Evolutionary conservation across 2,113 vertebrate genomes (phyloP).

Genomic region (Dasyornis broadbenti): DNA sequence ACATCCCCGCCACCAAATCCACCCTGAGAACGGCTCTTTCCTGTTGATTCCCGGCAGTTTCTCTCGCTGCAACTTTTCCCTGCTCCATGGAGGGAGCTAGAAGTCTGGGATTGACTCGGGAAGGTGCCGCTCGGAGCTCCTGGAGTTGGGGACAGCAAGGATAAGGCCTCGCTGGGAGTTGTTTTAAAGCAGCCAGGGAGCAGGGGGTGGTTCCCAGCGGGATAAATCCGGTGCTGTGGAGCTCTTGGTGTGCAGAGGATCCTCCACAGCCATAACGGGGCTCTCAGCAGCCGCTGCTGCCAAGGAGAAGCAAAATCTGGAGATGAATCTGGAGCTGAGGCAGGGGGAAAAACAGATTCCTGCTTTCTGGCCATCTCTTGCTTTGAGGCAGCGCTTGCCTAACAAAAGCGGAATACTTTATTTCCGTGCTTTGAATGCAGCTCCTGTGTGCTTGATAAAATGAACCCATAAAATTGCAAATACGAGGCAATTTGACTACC

Average conservation of each 20-base stretch:
- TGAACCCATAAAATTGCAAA: slow-evolving; percentile 60
- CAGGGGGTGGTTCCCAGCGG: neutral
- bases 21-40: accelerated
- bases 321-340: neutral
- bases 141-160: neutral
- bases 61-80: neutral
- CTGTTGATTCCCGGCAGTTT: accelerated
- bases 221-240: neutral
- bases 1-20: accelerated
- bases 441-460: slow-evolving; percentile 50
- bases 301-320: neutral
- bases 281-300: neutral
- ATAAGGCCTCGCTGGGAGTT: neutral
- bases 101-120: accelerated
- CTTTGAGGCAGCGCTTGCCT: neutral
- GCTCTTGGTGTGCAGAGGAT: neutral
- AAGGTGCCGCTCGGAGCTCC: neutral
- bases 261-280: neutral
- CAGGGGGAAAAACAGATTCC: neutral
- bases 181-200: neutral
- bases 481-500: slow-evolving; percentile 52
- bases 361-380: neutral
- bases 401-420: slow-evolving; percentile 28
- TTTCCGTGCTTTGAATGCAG: slow-evolving; percentile 22
- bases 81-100: accelerated